These are phyloP conservation scores for Mesembrinibis cayennensis DNA, from an alignment of 2,113 vertebrate genomes.

Conservation along the genomic window DNA sequence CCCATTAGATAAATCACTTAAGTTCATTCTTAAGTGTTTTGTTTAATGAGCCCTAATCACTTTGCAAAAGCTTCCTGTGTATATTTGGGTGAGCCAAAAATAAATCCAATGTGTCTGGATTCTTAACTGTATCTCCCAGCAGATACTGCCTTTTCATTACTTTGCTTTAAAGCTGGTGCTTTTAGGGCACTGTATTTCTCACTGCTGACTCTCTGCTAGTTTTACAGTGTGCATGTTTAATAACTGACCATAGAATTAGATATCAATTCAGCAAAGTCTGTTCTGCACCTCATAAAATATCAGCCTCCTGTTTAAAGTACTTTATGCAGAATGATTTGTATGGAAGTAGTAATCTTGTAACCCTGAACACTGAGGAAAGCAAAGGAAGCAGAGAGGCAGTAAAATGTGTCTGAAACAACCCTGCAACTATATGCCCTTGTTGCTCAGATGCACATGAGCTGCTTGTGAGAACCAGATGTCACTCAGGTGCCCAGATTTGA, in stretches of 20 bases:
- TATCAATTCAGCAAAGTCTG: not conserved
- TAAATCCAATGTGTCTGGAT: not conserved
- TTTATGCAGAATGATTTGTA: not conserved
- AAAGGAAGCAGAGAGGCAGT: not conserved
- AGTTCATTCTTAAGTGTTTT: conserved; percentile 3
- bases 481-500: not conserved
- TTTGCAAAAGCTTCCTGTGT: conserved; percentile 5
- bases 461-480: not conserved
- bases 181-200: not conserved
- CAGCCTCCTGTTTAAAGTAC: not conserved
- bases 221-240: not conserved
- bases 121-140: not conserved
- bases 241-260: not conserved
- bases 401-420: not conserved
- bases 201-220: not conserved
- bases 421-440: not conserved
- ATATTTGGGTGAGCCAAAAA: conserved; percentile 23
- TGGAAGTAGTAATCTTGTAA: not conserved
- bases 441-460: not conserved
- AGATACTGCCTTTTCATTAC: not conserved
- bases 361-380: not conserved
- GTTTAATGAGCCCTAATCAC: conserved; percentile 30
- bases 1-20: not conserved
- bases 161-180: not conserved
- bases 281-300: not conserved